Conservation (phyloP, 2,797 vertebrate genomes). For the Sciaenops ocellatus region DNA sequence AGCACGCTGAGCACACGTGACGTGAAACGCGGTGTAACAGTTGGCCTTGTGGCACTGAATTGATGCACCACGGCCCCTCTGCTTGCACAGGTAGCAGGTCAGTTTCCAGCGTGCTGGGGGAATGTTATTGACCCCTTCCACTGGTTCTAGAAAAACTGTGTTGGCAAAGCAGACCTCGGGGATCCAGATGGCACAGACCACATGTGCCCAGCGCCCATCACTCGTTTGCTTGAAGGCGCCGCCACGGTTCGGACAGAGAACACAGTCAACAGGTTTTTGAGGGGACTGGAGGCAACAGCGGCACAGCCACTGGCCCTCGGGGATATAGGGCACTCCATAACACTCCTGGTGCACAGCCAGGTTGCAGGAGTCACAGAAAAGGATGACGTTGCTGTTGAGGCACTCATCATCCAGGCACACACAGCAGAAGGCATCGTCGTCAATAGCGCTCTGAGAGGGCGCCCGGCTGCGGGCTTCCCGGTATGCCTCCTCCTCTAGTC, state of each 20-base stretch:
- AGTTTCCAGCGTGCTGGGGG: constrained; percentile 97
- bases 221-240: constrained; percentile 99
- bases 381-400: constrained; percentile 98
- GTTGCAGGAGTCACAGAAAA: constrained; percentile 99
- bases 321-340: constrained; percentile 98
- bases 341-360: constrained; percentile 99
- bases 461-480: constrained; percentile 91
- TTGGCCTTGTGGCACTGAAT: constrained; percentile 99
- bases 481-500: constrained; percentile 94
- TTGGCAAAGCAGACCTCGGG: constrained; percentile 99
- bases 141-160: constrained; percentile 97
- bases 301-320: constrained; percentile 98
- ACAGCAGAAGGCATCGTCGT: constrained; percentile 97
- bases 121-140: constrained; percentile 96
- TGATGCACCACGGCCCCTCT: constrained; percentile 94
- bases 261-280: constrained; percentile 91
- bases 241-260: constrained; percentile 96
- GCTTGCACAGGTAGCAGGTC: constrained; percentile 96
- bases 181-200: constrained; percentile 99
- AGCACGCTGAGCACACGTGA: constrained; percentile 95
- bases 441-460: constrained; percentile 90
- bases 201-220: constrained; percentile 96
- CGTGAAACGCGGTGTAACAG: constrained; percentile 98
- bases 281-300: constrained; percentile 98
- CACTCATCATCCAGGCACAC: constrained; percentile 99